Evolutionary conservation across 2,797 vertebrate genomes (phyloP).

Genomic region (Botia almorhae): DNA sequence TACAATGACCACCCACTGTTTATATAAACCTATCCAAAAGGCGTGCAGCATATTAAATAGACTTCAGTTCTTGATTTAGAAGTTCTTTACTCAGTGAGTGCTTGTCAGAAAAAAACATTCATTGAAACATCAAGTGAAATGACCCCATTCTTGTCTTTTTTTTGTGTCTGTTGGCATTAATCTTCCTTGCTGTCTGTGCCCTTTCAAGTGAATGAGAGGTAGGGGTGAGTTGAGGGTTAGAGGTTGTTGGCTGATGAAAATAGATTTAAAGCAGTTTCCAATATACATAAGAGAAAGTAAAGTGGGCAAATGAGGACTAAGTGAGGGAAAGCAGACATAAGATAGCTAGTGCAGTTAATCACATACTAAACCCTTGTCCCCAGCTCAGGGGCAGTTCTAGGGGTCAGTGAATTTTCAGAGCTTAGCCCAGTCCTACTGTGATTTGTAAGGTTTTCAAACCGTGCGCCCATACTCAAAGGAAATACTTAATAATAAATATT

Average conservation of each 20-base stretch:
- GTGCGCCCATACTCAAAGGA: not conserved
- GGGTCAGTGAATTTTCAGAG: not conserved
- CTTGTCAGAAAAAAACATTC: conserved; percentile 20
- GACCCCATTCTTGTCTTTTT: not conserved
- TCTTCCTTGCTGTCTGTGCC: conserved; percentile 1
- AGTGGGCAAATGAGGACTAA: not conserved
- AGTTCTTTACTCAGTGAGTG: not conserved
- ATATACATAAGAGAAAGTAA: conserved; percentile 18
- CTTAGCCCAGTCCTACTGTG: not conserved
- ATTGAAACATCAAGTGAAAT: conserved; percentile 10
- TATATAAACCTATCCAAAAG: not conserved
- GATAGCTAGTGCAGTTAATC: conserved; percentile 22
- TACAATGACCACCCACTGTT: not conserved
- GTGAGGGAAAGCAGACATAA: not conserved
- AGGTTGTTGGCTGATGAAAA: conserved; percentile 32
- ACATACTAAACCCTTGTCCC: conserved; percentile 14
- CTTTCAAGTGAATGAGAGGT: not conserved
- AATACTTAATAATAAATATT: not conserved
- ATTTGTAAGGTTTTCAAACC: not conserved
- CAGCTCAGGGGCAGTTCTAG: not conserved
- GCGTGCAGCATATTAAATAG: not conserved
- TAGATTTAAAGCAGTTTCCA: conserved; percentile 10
- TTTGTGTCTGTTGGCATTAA: conserved; percentile 11
- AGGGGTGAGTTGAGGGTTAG: conserved; percentile 12
- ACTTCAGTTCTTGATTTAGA: not conserved